Percentiles rank a stretch among this genome's conserved stretches.
These are phyloP conservation scores for Rana temporaria DNA, from an alignment of 2,113 vertebrate species.

Conservation along the genomic window DNA sequence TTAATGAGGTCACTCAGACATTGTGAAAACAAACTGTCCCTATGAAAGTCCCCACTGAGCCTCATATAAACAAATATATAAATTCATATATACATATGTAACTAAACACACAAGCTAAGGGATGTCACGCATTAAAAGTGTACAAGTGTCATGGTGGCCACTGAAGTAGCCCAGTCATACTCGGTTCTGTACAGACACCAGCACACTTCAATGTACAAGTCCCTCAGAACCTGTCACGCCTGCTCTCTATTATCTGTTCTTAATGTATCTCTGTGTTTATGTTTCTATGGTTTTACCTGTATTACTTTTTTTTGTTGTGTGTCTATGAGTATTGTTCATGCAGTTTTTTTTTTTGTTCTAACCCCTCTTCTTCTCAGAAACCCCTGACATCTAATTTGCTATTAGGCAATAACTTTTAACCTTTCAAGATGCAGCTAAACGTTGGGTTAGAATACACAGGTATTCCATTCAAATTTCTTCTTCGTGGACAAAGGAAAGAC, in stretches of 20 bases:
- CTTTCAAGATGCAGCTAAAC: neutral
- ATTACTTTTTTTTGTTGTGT: neutral
- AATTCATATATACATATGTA: conserved; percentile 49
- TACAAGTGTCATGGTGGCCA: neutral
- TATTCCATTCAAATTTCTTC: neutral
- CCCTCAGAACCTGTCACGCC: neutral
- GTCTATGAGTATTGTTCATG: conserved; percentile 10
- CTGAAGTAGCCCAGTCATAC: neutral
- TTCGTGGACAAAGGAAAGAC: neutral
- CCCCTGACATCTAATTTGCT: neutral
- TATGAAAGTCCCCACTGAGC: conserved; percentile 34
- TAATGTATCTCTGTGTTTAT: neutral
- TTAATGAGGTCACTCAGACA: conserved; percentile 1
- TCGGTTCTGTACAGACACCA: neutral
- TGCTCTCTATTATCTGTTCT: neutral
- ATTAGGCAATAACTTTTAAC: neutral
- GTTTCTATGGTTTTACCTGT: neutral
- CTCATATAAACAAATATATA: conserved; percentile 51
- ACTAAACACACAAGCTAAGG: conserved; percentile 6
- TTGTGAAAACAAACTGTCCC: conserved; percentile 3
- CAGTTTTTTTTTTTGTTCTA: neutral
- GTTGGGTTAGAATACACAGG: neutral
- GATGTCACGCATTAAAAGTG: conserved; percentile 8
- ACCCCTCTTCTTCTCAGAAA: neutral
- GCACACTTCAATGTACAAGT: neutral